phyloP scores from a whole-genome alignment of 1,140 invertebrate species.

The Choristoneura fumiferana region DNA sequence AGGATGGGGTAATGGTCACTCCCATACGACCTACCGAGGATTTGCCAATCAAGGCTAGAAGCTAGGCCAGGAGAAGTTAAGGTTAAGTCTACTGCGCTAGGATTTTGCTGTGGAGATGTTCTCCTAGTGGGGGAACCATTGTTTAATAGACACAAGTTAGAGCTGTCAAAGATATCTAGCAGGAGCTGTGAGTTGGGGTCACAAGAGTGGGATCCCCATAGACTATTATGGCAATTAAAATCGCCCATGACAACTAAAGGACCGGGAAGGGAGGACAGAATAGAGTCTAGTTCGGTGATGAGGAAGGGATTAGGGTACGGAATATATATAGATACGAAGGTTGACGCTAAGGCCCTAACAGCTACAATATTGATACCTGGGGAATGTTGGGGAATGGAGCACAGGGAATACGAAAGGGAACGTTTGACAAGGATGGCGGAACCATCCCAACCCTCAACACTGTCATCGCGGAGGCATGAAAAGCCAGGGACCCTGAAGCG shows the following conservation, averaged over 20 bases:
- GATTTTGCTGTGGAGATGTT: conserved; percentile 2
- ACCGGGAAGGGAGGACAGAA: conserved; percentile 14
- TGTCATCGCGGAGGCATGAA: conserved; percentile 30
- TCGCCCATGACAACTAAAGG: conserved; percentile 26
- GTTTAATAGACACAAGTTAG: conserved; percentile 24
- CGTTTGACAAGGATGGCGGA: no score
- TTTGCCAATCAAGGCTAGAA: background rate
- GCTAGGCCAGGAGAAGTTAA: conserved; percentile 15
- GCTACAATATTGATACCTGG: conserved; percentile 22
- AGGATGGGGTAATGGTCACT: conserved; percentile 7
- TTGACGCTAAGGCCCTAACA: conserved; percentile 18
- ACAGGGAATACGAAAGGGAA: no score
- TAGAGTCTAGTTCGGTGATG: conserved; percentile 4
- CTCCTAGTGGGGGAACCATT: conserved; percentile 21
- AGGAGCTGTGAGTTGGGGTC: conserved; percentile 13
- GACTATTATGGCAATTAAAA: conserved; percentile 24
- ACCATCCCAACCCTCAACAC: no score
- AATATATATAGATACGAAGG: conserved; percentile 31
- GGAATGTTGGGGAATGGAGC: conserved; percentile 21
- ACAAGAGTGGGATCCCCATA: conserved; percentile 19
- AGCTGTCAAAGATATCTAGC: background rate
- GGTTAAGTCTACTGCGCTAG: conserved; percentile 18
- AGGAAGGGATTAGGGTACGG: conserved; percentile 21
- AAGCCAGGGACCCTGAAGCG: conserved; percentile 26
- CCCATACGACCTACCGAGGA: background rate